These are phyloP conservation scores for Bombus terrestris DNA, from an alignment of 1,140 invertebrate genomes.

Conservation along the genomic window DNA sequence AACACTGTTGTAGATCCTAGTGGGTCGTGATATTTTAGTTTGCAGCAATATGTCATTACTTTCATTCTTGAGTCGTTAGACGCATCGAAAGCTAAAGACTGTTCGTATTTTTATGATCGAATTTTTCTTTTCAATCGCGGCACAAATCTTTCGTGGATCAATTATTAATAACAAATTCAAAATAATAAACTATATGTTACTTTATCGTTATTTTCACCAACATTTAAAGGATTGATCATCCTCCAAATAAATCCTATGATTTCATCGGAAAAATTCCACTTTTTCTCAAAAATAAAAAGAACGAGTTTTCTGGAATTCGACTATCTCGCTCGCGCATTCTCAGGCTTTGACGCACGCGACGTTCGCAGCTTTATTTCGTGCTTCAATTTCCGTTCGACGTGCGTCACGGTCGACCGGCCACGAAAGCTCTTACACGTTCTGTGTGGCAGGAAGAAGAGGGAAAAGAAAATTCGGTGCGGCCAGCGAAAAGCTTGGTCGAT, in stretches of 20 bases:
- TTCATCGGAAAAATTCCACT: background rate
- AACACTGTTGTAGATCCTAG: too few species aligned
- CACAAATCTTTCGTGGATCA: too few species aligned
- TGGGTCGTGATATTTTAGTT: too few species aligned
- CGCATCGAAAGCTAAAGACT: too few species aligned
- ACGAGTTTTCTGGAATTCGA: background rate
- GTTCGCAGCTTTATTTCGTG: slow-evolving; percentile 36
- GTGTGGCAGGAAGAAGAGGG: slow-evolving; percentile 24
- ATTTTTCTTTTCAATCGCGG: too few species aligned
- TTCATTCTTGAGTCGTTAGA: too few species aligned
- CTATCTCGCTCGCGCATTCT: background rate
- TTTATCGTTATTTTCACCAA: background rate
- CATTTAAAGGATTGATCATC: background rate
- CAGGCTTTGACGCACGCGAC: background rate
- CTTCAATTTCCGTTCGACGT: slow-evolving; percentile 42
- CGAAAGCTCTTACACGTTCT: slow-evolving; percentile 18
- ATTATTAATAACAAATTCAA: too few species aligned
- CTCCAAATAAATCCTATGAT: background rate
- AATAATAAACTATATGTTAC: too few species aligned
- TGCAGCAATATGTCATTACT: too few species aligned
- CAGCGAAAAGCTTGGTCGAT: slow-evolving; percentile 54
- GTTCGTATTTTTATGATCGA: too few species aligned
- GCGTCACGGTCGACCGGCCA: slow-evolving; percentile 11
- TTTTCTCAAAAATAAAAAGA: background rate
- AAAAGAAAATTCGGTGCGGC: slow-evolving; percentile 53